Percentiles rank a stretch among this genome's conserved stretches.
Evolutionary conservation across 2,888 invertebrate genomes (phyloP).

Genomic region (Leistus spinibarbis): DNA sequence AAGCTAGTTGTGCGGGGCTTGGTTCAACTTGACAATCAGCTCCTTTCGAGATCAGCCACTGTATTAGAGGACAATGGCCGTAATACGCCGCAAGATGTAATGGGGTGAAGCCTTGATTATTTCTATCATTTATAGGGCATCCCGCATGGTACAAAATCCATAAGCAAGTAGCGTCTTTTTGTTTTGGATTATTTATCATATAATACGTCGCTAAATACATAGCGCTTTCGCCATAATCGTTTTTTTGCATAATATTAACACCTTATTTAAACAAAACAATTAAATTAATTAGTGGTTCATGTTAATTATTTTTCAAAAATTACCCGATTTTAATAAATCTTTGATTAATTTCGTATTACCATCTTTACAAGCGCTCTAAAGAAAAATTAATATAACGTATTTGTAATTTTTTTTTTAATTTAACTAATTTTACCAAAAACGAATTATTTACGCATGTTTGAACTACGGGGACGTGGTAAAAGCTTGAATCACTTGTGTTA

Average conservation of each 20-base stretch:
- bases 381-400: constrained; percentile 12
- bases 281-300: too few species aligned
- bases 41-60: constrained; percentile 50
- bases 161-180: constrained; percentile 50
- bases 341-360: constrained; percentile 50
- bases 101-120: constrained; percentile 47
- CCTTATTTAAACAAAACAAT: constrained; percentile 42
- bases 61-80: constrained; percentile 49
- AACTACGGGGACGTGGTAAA: too few species aligned
- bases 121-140: constrained; percentile 50
- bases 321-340: constrained; percentile 47
- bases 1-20: constrained; percentile 48
- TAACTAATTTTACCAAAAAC: not conserved
- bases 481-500: too few species aligned
- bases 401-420: not conserved
- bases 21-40: constrained; percentile 44
- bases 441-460: not conserved
- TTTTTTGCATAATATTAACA: constrained; percentile 47
- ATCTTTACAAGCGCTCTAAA: constrained; percentile 49
- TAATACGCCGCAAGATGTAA: constrained; percentile 52
- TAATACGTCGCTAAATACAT: constrained; percentile 50
- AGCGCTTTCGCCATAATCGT: constrained; percentile 48
- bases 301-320: too few species aligned
- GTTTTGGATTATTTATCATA: constrained; percentile 46
- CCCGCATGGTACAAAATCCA: constrained; percentile 51